Evolutionary conservation across 37 sponge, comb jelly and placozoan genomes (phyloP).

Genomic region (Eunapius fragilis): DNA sequence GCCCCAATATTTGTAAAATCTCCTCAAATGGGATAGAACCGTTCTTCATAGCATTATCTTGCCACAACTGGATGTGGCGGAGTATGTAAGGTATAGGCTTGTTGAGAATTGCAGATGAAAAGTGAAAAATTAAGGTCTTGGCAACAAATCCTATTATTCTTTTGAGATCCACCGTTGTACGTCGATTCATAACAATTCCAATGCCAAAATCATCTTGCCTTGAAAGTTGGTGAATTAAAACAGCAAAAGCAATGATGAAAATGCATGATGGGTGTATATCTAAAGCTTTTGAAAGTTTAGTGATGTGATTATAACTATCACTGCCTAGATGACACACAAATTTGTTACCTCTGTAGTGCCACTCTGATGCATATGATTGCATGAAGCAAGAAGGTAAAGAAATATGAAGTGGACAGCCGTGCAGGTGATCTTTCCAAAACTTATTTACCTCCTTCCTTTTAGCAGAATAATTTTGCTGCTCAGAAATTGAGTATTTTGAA

Average conservation of each 20-base stretch:
- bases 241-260: conserved; percentile 1
- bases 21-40: not conserved
- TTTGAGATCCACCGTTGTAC: not conserved
- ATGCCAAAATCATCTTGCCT: not conserved
- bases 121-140: not conserved
- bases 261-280: not conserved
- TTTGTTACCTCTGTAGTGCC: too few species aligned
- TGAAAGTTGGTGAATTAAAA: conserved; percentile 1
- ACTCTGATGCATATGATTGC: too few species aligned
- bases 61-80: not conserved
- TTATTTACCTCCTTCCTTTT: not conserved
- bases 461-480: not conserved
- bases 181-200: not conserved
- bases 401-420: not conserved
- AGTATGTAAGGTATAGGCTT: not conserved
- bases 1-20: not conserved
- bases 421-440: conserved; percentile 3
- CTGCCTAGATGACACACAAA: too few species aligned
- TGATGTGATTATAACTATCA: too few species aligned
- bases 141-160: conserved; percentile 1
- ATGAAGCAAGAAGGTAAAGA: not conserved
- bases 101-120: not conserved
- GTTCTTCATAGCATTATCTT: not conserved
- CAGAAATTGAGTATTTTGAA: not conserved
- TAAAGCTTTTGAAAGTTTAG: not conserved